Evolutionary conservation across 2,113 vertebrate genomes (phyloP).

Genomic region (Sciurus niger): DNA sequence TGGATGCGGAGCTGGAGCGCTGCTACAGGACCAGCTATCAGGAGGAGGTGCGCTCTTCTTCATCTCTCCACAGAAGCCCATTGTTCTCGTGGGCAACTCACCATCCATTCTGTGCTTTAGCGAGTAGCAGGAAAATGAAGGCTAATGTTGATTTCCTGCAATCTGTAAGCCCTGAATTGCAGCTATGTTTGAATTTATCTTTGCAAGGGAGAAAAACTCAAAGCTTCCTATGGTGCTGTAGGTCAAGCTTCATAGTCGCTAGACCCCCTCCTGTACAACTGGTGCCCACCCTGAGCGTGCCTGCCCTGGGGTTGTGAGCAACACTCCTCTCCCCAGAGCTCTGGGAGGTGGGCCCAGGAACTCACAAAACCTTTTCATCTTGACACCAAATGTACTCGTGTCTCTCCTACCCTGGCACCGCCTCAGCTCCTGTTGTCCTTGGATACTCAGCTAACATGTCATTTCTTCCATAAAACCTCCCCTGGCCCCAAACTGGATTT

Average conservation of each 20-base stretch:
- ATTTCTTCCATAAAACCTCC: not conserved
- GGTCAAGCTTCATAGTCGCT: not conserved
- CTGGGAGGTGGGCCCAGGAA: not conserved
- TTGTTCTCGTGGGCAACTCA: not conserved
- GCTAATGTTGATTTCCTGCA: not conserved
- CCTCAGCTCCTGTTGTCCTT: not conserved
- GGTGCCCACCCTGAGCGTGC: not conserved
- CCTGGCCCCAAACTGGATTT: not conserved
- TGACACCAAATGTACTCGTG: not conserved
- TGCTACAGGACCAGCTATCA: conserved; percentile 96
- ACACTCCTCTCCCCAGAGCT: not conserved
- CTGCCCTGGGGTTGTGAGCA: not conserved
- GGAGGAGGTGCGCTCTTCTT: conserved; percentile 91
- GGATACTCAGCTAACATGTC: not conserved
- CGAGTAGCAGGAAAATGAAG: not conserved
- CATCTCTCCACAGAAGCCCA: not conserved
- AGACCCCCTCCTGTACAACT: not conserved
- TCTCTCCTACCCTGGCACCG: fast-evolving
- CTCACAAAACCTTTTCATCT: not conserved
- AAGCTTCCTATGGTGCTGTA: not conserved
- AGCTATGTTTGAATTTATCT: conserved; percentile 12
- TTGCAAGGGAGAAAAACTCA: not conserved
- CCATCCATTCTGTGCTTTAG: not conserved
- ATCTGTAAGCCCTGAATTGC: not conserved
- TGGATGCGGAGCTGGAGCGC: conserved; percentile 94